phyloP scores from a whole-genome alignment of 2,797 vertebrate species.

The Tinamus major region DNA sequence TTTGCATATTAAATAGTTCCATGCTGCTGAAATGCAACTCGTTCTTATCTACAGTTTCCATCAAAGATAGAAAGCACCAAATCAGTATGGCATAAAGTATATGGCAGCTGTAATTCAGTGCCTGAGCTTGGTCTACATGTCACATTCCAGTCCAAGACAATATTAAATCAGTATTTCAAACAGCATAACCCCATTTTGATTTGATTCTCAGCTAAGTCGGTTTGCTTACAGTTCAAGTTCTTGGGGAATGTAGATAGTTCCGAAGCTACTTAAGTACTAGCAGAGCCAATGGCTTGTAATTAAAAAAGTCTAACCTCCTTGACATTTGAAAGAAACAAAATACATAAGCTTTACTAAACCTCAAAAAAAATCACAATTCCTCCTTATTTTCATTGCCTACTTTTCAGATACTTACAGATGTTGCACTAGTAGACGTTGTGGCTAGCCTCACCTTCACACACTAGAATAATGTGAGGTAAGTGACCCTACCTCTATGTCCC shows the following conservation, averaged over 20 bases:
- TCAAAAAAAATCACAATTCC: not conserved
- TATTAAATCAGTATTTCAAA: not conserved
- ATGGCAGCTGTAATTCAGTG: not conserved
- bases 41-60: accelerated
- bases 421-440: not conserved
- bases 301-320: not conserved
- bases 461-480: not conserved
- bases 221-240: not conserved
- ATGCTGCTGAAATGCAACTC: not conserved
- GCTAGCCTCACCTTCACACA: not conserved
- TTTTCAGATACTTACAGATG: not conserved
- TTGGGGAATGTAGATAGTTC: not conserved
- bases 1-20: not conserved
- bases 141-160: not conserved
- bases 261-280: not conserved
- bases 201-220: not conserved
- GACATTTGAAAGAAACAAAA: not conserved
- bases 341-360: not conserved
- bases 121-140: not conserved
- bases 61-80: not conserved
- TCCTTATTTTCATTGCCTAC: not conserved
- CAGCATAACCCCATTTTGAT: not conserved
- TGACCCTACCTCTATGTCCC: not conserved
- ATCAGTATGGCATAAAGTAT: not conserved
- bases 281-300: not conserved